Base-by-base conservation (phyloP, 2,888 invertebrate species). In the Pseudococcus jackbeardsleyi region DNA sequence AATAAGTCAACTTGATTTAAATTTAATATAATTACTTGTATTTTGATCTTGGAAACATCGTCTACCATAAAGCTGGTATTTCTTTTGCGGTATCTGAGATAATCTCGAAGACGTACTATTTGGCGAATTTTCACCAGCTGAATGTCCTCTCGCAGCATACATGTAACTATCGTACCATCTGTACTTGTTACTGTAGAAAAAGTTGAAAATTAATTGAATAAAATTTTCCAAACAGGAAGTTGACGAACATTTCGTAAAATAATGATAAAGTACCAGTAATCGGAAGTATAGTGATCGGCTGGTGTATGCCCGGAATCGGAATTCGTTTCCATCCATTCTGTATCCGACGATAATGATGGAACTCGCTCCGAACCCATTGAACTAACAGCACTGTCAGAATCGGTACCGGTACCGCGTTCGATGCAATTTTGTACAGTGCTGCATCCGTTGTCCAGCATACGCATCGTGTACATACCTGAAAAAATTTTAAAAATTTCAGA, bases 321-420 rank as follows among this genome's bases (percentile, higher is more conserved):
- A 48, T 96, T 96, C 68, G 93, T 94, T 91, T 97, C 97, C 91
- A 96, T 96, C 97, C 97, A 97, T 91, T 97, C 97, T 3, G 96
- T 96, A 91, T 97, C 97, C 0, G 97, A 97, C 1, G 97, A 96
- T 1, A 97, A 92, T 0, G 96, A 96, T 4, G 96, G 96, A 12
- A 97, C 96, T 17, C 97, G 93, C 91, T 97, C 97, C 1, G 97
- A 97, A 4, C 97, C 97, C 96, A 97, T 96, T 1, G 97, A 97
- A 89, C 97, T 97, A 54, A 97, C 97, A 0, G 97, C 97, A 91
- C 97, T 97, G 92, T 97, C 97, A 0, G 96, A 96, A 91, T 97
- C 96, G 95, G 94, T 92, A 96, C 92, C 96, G 95, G 94, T 92
- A 96, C 92, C 88, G 2, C 88, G 79, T 59, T 88, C 89, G 11